Evolutionary conservation across 2,888 invertebrate genomes (phyloP).

Genomic region (Siphlonurus alternatus): DNA sequence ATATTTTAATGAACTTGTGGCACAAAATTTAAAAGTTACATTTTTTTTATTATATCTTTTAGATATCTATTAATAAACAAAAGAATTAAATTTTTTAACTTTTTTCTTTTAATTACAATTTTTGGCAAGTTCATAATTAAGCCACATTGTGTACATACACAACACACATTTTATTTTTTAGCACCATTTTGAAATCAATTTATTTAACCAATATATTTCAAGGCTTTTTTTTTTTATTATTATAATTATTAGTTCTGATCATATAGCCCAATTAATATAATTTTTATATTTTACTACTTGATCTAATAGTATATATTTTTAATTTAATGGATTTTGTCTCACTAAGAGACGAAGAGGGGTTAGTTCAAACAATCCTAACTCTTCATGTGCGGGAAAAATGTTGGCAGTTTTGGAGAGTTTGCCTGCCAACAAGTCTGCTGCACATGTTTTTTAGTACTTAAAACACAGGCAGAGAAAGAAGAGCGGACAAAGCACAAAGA

Average conservation of each 20-base stretch:
- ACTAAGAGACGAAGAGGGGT: neutral
- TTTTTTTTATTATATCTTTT: neutral
- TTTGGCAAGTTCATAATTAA: neutral
- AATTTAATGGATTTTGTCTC: too few species aligned
- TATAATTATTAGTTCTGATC: too few species aligned
- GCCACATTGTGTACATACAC: neutral
- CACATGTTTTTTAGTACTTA: neutral
- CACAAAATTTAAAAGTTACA: neutral
- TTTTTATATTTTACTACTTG: too few species aligned
- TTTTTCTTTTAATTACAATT: neutral
- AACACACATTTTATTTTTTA: constrained; percentile 7
- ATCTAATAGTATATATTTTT: too few species aligned
- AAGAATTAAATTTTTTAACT: neutral
- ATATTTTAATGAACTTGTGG: neutral
- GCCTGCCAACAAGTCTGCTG: neutral
- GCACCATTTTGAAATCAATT: constrained; percentile 11
- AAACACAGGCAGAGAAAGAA: neutral
- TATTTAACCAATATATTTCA: constrained; percentile 7
- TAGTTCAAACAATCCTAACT: neutral
- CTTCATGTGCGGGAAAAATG: neutral
- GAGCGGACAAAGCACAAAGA: neutral
- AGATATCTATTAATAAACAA: too few species aligned
- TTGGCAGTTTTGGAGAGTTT: neutral
- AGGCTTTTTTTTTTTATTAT: constrained; percentile 5
- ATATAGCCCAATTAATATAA: too few species aligned